A percentile compares a stretch with the other conserved stretches of the same genome.
Evolutionary conservation across 2,113 vertebrate species (phyloP).

Genomic region (Anhinga anhinga): DNA sequence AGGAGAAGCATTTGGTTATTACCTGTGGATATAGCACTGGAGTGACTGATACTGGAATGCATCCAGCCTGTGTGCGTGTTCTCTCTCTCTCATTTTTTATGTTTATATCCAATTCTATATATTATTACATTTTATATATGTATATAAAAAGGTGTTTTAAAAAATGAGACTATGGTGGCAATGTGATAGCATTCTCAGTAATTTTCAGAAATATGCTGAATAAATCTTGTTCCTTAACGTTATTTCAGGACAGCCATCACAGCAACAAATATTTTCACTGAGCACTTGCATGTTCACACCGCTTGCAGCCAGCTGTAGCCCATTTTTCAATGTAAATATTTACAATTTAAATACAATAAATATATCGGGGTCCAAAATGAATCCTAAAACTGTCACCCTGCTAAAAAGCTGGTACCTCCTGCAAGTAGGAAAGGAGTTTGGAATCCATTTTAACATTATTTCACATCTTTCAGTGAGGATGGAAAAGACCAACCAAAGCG

Average conservation of each 20-base stretch:
- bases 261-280: background rate
- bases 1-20: background rate
- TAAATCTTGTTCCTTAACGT: background rate
- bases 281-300: background rate
- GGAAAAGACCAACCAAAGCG: background rate
- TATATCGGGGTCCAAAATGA: background rate
- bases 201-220: background rate
- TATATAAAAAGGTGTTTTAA: background rate
- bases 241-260: background rate
- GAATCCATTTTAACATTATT: background rate
- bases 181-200: background rate
- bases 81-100: background rate
- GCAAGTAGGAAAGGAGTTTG: background rate
- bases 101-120: background rate
- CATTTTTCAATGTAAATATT: background rate
- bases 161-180: background rate
- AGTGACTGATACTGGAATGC: background rate
- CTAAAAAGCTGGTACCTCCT: background rate
- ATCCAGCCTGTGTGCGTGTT: accelerated
- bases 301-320: background rate
- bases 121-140: background rate
- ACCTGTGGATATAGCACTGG: background rate
- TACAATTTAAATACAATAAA: background rate
- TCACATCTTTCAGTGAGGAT: background rate
- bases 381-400: background rate